Conservation (phyloP, 2,113 vertebrate genomes). For the Lophius piscatorius region DNA sequence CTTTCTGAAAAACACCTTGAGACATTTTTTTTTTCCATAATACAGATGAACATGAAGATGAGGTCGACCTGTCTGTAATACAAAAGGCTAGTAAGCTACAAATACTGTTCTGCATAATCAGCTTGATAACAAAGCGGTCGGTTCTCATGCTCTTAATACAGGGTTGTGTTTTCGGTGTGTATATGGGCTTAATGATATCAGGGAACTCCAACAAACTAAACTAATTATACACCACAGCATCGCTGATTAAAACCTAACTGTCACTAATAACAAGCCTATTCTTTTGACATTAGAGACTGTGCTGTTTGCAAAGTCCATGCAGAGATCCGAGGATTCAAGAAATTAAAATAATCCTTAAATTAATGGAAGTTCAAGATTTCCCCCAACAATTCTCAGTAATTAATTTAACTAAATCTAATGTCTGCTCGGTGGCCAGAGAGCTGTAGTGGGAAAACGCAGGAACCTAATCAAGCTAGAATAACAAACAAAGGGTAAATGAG, state of each 20-base stretch:
- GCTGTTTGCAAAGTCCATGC: neutral
- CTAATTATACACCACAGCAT: no score
- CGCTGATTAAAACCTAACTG: neutral
- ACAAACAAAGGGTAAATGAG: neutral
- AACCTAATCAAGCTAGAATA: neutral
- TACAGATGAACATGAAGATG: no score
- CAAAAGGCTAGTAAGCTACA: no score
- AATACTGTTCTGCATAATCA: neutral
- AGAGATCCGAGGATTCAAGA: neutral
- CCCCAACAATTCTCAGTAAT: constrained; percentile 6
- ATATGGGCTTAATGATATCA: neutral
- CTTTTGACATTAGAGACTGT: neutral
- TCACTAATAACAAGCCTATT: neutral
- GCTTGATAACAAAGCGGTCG: neutral
- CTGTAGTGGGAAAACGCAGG: neutral
- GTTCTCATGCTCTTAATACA: neutral
- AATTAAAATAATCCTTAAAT: neutral
- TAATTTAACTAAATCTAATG: constrained; percentile 5
- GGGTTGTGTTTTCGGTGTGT: neutral
- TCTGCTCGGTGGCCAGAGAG: neutral
- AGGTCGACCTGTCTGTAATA: no score
- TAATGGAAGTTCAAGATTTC: neutral
- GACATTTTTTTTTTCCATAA: no score
- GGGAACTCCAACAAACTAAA: neutral
- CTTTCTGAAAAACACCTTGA: no score